phyloP scores from a whole-genome alignment of 2,113 vertebrate species.

The Erinaceus europaeus region DNA sequence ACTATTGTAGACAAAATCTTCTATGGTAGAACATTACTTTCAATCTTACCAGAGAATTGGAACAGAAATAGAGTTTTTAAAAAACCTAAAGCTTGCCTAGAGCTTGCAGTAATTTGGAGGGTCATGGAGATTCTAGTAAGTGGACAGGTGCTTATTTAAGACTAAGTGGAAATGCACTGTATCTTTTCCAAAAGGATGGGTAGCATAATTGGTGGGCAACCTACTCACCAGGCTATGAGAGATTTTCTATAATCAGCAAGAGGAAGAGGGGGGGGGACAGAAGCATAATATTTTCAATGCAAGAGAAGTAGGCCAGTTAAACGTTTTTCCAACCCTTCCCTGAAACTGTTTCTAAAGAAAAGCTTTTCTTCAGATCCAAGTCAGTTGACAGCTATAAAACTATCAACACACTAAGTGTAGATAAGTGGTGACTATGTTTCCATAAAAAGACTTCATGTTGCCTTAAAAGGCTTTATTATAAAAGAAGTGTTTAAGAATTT shows the following conservation, averaged over 20 bases:
- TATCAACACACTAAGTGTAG: background rate
- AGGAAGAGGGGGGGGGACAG: constrained; percentile 77
- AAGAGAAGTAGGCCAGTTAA: constrained; percentile 67
- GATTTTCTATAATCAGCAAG: constrained; percentile 94
- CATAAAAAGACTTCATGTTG: background rate
- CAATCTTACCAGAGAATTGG: background rate
- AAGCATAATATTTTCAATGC: constrained; percentile 80
- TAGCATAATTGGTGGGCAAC: constrained; percentile 74
- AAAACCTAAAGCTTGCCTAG: background rate
- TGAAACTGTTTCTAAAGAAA: constrained; percentile 54
- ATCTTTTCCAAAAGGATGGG: constrained; percentile 74
- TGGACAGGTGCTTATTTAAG: constrained; percentile 28
- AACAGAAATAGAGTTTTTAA: background rate
- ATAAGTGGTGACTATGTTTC: constrained; percentile 12
- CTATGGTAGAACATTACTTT: constrained; percentile 39
- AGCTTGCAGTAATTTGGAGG: constrained; percentile 30
- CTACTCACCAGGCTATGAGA: constrained; percentile 95
- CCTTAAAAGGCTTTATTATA: constrained; percentile 5
- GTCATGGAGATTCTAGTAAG: constrained; percentile 35
- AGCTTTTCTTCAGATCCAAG: constrained; percentile 21
- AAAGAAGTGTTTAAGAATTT: constrained; percentile 31
- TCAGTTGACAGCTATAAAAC: constrained; percentile 29
- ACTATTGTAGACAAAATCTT: background rate
- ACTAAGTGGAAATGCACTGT: constrained; percentile 85
- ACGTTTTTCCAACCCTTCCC: constrained; percentile 44